Evolutionary conservation across 2,113 vertebrate genomes (phyloP).

Genomic region (Ceyx cyanopectus): DNA sequence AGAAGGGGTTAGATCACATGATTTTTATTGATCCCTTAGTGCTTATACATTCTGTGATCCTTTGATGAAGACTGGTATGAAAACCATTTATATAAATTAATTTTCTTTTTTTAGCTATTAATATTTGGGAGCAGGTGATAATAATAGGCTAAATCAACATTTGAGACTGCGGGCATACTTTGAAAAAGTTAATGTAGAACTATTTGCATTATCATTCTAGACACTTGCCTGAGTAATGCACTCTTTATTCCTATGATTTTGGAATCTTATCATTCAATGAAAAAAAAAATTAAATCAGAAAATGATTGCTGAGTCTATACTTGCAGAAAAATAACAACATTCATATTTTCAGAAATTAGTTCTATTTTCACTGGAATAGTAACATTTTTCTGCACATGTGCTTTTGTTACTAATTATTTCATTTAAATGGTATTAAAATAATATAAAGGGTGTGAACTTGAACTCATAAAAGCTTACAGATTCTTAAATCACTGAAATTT

Average conservation of each 20-base stretch:
- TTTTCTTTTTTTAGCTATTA: background rate
- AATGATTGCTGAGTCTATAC: background rate
- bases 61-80: background rate
- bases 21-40: background rate
- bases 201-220: background rate
- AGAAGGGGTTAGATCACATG: background rate
- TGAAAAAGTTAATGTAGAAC: background rate
- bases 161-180: background rate
- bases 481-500: background rate
- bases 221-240: background rate
- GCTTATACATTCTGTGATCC: background rate
- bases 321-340: conserved; percentile 27
- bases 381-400: fast-evolving
- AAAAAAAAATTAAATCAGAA: conserved; percentile 29
- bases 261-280: background rate
- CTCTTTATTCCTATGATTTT: background rate
- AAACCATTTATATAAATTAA: background rate
- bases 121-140: background rate
- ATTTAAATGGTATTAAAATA: conserved; percentile 1
- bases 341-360: background rate
- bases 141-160: background rate
- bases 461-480: background rate
- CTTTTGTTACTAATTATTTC: background rate
- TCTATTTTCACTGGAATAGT: background rate
- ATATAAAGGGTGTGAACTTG: background rate